phyloP scores from a whole-genome alignment of 1,140 invertebrate genomes.

The Temnothorax curvispinosus region DNA sequence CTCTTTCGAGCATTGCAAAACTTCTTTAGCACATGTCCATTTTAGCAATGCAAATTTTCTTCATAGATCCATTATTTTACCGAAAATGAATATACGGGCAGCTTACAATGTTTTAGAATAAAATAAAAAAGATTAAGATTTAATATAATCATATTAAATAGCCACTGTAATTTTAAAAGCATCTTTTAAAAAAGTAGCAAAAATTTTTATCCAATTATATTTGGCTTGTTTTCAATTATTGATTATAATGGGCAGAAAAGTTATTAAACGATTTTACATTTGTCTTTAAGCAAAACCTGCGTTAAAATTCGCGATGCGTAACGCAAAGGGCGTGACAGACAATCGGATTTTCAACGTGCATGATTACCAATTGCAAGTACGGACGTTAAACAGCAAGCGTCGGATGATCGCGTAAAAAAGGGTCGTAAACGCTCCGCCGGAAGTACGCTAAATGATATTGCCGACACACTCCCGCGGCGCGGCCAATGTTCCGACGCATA shows the following conservation, averaged over 20 bases:
- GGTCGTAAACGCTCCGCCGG: constrained; percentile 43
- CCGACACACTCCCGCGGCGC: constrained; percentile 17
- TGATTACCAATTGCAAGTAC: constrained; percentile 44
- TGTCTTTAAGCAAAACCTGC: background rate
- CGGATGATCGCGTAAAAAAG: constrained; percentile 21
- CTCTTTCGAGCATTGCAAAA: background rate
- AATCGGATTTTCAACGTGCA: constrained; percentile 10
- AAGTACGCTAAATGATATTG: constrained; percentile 62
- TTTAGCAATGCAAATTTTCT: background rate
- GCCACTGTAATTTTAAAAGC: background rate
- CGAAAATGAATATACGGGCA: background rate
- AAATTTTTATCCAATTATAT: background rate
- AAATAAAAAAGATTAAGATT: background rate
- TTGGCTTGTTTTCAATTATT: background rate
- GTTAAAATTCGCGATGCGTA: background rate
- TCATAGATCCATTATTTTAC: background rate
- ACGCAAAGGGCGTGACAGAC: background rate
- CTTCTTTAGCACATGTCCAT: background rate
- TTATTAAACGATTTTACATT: background rate
- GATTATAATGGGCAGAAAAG: background rate
- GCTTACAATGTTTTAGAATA: background rate
- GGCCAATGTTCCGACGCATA: constrained; percentile 60
- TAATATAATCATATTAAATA: background rate
- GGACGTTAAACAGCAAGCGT: constrained; percentile 16
- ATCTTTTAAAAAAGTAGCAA: too few relatives aligned